Base-by-base conservation (phyloP, 2,888 invertebrate species). In the Ophion ventricosus region DNA sequence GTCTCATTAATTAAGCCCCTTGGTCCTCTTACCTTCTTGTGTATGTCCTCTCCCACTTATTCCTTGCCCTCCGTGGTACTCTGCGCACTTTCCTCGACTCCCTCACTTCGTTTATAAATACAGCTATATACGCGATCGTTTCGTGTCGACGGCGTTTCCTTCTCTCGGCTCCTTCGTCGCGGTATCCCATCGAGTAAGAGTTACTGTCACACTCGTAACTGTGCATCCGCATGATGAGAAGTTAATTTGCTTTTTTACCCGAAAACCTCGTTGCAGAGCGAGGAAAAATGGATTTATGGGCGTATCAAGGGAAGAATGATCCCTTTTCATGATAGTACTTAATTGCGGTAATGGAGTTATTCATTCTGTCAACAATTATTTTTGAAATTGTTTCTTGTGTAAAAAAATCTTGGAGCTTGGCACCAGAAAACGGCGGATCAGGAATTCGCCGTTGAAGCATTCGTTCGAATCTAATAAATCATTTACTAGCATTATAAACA, bases 1-100 rank as follows among this genome's bases (percentile, higher is more conserved):
- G 93, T 92, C 93, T 93, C 92, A 93, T 93, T 93, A 93, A 93
- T 93, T 93, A 93, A 91, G 90, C 88, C 87, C 86, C 86, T 87
- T 86, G 87, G 84, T 83, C 84, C 79, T 67, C 64, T 74, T 64
- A 66, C 81, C 84, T 81, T 78, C 83, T 76, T 80, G 66, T 79
- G 40, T 43, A 77, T 80, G 76, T 85, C 85, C 75, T 83, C 80
- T 80, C 73, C 70, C 74, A 70, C 77, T 43, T 63, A 35, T 61
- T 43, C 76, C 29, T 26, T 67, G n/a, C 35, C 87, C 86, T 85
- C 78, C 56, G 10, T 29, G 10, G 43, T 80, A 81, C 82, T 76
- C 87, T 70, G 26, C 64, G 56, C 4, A 35, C 26, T 69, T 72
- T 63, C 49, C 78, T 72, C 70, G 10, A 54, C 25, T 64, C 23